A percentile compares a stretch with the other conserved stretches of the same genome.
Conservation (phyloP, 2,888 invertebrate species). For the Rhopalosiphum nymphaeae region DNA sequence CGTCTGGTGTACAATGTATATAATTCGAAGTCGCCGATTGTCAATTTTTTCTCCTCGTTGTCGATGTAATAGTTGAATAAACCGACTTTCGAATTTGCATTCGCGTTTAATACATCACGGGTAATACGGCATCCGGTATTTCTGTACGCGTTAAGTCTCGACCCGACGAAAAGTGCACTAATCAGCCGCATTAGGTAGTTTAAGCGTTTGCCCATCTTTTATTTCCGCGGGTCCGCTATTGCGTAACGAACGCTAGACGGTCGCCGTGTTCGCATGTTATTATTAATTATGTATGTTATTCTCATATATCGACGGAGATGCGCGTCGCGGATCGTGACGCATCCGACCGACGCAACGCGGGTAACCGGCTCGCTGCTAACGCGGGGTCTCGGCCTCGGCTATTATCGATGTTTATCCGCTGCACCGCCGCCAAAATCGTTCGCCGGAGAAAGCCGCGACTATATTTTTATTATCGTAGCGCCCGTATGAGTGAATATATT, state of each 20-base stretch:
- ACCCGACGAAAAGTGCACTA: neutral
- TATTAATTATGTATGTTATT: neutral
- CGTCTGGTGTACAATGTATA: neutral
- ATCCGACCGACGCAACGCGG: neutral
- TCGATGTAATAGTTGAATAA: neutral
- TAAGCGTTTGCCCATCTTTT: neutral
- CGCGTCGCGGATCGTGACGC: constrained; percentile 29
- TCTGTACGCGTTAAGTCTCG: neutral
- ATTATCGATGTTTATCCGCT: constrained; percentile 30
- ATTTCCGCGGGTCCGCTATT: neutral
- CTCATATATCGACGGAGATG: constrained; percentile 21
- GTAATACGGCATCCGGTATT: too few relatives aligned
- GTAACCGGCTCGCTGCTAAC: neutral
- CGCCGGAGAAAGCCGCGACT: constrained; percentile 14
- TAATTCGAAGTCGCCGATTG: neutral
- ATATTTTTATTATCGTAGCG: neutral
- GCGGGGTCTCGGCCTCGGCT: constrained; percentile 29
- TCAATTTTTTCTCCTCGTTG: neutral
- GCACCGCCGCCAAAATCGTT: constrained; percentile 35
- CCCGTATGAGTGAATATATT: constrained; percentile 8
- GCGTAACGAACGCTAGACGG: neutral
- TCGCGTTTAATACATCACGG: neutral
- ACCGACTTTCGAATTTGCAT: neutral
- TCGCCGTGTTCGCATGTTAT: neutral
- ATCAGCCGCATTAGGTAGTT: neutral